These are phyloP conservation scores for Tiliacea aurago DNA, from an alignment of 2,888 invertebrate genomes.

Conservation along the genomic window DNA sequence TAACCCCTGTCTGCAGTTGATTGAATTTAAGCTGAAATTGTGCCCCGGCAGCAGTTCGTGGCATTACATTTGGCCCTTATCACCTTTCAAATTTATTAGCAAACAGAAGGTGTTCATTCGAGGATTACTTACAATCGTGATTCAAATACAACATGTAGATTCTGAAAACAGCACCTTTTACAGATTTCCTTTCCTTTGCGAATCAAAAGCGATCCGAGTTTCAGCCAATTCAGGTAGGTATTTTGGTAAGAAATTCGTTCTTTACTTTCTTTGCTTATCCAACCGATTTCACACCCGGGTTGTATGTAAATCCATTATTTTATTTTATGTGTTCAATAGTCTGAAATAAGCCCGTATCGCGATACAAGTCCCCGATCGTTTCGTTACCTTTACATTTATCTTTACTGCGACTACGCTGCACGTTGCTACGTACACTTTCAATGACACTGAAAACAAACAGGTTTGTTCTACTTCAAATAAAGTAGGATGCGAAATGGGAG, in stretches of 20 bases:
- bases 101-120: neutral
- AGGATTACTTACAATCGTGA: constrained; percentile 33
- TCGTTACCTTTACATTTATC: constrained; percentile 24
- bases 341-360: constrained; percentile 38
- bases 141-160: constrained; percentile 42
- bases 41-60: neutral
- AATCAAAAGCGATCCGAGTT: constrained; percentile 12
- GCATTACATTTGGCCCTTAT: constrained; percentile 19
- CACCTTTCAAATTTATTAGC: neutral
- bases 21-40: constrained; percentile 23
- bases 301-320: constrained; percentile 49
- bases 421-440: constrained; percentile 23
- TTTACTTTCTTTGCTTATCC: constrained; percentile 33
- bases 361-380: constrained; percentile 27
- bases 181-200: neutral
- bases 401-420: constrained; percentile 32
- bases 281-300: constrained; percentile 50
- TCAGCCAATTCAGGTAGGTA: constrained; percentile 3
- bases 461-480: constrained; percentile 23
- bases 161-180: constrained; percentile 9
- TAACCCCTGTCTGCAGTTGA: constrained; percentile 21
- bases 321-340: constrained; percentile 50
- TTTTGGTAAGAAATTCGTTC: constrained; percentile 9
- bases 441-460: constrained; percentile 48
- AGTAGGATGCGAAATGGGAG: constrained; percentile 19